Evolutionary conservation across 2,797 vertebrate species (phyloP), one percentile per base, ranked within the genome.

Genomic region (Botia kubotai): DNA sequence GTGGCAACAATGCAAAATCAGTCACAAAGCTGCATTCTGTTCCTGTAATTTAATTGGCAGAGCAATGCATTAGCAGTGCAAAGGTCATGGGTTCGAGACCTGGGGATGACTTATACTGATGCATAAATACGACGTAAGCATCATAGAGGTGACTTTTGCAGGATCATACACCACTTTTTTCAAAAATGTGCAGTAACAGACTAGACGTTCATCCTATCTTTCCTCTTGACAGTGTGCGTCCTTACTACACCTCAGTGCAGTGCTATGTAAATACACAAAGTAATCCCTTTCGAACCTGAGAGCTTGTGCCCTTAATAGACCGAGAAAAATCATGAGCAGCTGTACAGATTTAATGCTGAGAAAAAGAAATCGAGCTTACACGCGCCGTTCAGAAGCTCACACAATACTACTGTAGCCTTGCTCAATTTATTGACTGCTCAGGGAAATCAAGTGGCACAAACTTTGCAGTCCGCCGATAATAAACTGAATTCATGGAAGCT

Each of bases 391-490:
- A 66, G 67, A 46, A 26, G 53, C 26, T 67, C 52, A 39, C 29
- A n/a, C 75, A 80, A 68, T 33, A 16, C 70, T 29, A 90, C 93
- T 81, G 88, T 91, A 92, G 93, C 94, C 89, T 90, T 91, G 90
- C 94, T 93, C 94, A 94, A 95, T 96, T 96, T 95, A 97, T 97
- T 93, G 94, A 94, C 94, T 91, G 90, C 93, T 89, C 90, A 83
- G 84, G 84, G 80, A 95, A 96, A 95, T 93, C 92, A 92, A 95
- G 94, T 93, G 94, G 93, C 90, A 88, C 90, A 92, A 90, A 93
- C 90, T 91, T 86, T 72, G 85, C 67, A 91, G 92, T 80, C 84
- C 82, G 70, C 58, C 50, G 82, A 84, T 86, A 87, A 84, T 86
- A 83, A 79, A 84, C 74, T 36, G 69, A 83, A 83, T 86, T 86